Base-by-base conservation (phyloP, 2,113 vertebrate species). In the Cinclus cinclus region DNA sequence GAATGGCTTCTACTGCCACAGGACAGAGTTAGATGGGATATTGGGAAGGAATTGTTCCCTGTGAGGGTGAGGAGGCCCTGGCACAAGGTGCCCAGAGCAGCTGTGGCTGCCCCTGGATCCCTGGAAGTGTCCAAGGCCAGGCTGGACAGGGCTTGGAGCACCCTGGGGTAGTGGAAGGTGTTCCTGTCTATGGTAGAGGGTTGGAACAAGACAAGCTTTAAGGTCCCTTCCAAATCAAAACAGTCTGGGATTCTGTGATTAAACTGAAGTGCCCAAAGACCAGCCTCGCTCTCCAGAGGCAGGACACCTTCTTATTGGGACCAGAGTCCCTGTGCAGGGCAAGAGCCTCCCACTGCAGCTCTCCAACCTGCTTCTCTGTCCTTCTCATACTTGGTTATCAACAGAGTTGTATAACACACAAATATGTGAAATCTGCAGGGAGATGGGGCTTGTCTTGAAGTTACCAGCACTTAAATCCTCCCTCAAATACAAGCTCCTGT, bases 381-480 rank as follows among this genome's bases (percentile, higher is more conserved):
- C n/a, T 52, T 6, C 0, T 23, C 50, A 9, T 1, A 19, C 7
- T 41, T 13, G 0, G 13, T 37, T 44, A 33, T 47, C 73, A 55
- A n/a, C 6, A 9, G 1, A 53, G 47, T 67, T 63, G 55, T 1
- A 0, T 3, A 67, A 75, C 10, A 33, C 10, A 33, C 0, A 4
- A 39, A 23, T 17, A 8, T 2, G 11, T 31, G 23, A 60, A 64
- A 74, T 23, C 73, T 30, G 10, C 22, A 13, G 19, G n/a, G 33
- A 27, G 18, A 55, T 39, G 33, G 39, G 49, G 10, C 24, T n/a
- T 2, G 0, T 18, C 9, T 12, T 0, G 0, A 13, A 8, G 15
- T 18, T 30, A 59, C 8, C 35, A 16, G 20, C 30, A 31, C 15
- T n/a, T 42, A 35, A 63, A 55, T 37, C 35, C 24, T 76, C 19